Evolutionary conservation across 2,888 invertebrate genomes (phyloP).

Genomic region (Laspeyria flexula): DNA sequence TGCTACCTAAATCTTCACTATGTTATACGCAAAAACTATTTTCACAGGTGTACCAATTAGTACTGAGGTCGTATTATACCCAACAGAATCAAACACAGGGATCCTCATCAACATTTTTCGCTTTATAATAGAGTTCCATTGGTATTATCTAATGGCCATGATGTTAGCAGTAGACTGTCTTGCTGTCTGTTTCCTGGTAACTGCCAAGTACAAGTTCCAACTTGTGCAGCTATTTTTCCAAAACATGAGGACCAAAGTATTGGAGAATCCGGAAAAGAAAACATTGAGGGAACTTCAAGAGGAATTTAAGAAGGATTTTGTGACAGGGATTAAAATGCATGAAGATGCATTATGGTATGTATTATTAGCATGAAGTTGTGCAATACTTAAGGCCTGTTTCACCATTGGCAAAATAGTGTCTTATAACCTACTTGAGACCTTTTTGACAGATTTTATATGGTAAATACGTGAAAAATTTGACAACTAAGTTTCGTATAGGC

Average conservation of each 20-base stretch:
- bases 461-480: too few species aligned
- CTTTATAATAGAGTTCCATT: constrained; percentile 48
- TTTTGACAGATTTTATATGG: too few species aligned
- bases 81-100: background rate
- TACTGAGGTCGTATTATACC: constrained; percentile 52
- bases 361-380: too few species aligned
- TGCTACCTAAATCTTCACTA: too few species aligned
- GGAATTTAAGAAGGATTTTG: constrained; percentile 53
- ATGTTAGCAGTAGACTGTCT: constrained; percentile 60
- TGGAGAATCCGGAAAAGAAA: constrained; percentile 33
- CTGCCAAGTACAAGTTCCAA: constrained; percentile 59
- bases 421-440: too few species aligned
- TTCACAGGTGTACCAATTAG: constrained; percentile 58
- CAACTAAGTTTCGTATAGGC: too few species aligned
- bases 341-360: constrained; percentile 63
- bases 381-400: too few species aligned
- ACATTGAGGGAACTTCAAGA: constrained; percentile 33
- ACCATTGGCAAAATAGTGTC: too few species aligned
- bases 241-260: constrained; percentile 41
- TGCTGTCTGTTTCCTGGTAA: constrained; percentile 53
- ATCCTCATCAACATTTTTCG: background rate
- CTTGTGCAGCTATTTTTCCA: constrained; percentile 55
- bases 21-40: too few species aligned
- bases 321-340: constrained; percentile 61
- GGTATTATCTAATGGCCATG: constrained; percentile 59